A percentile compares a stretch with the other conserved stretches of the same genome.
phyloP scores from a whole-genome alignment of 2,888 invertebrate genomes.

The Acanthopleura granulata region DNA sequence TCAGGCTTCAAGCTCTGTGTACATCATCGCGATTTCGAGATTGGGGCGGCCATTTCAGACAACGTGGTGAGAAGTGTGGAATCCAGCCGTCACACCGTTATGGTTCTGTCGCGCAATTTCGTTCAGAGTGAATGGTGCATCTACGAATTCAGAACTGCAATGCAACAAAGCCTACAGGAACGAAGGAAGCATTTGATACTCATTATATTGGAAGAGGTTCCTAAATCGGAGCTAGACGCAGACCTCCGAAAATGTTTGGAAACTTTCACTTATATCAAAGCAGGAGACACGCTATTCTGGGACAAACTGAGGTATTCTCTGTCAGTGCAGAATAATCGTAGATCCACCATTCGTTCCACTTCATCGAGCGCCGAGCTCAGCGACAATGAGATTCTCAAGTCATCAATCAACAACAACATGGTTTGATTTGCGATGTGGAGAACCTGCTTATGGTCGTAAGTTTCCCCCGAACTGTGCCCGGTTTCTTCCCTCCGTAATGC shows the following conservation, averaged over 20 bases:
- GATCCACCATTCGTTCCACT: neutral
- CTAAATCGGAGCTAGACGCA: conserved; percentile 85
- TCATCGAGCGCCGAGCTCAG: neutral
- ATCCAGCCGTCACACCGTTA: conserved; percentile 85
- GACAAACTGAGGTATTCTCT: conserved; percentile 88
- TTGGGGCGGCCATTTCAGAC: conserved; percentile 76
- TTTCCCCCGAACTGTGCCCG: too few relatives aligned
- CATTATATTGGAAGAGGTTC: conserved; percentile 85
- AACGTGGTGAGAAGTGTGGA: conserved; percentile 90
- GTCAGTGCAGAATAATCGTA: conserved; percentile 69
- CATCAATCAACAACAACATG: too few relatives aligned
- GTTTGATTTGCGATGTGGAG: too few relatives aligned
- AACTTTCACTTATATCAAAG: conserved; percentile 85
- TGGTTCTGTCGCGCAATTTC: conserved; percentile 89
- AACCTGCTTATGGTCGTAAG: too few relatives aligned
- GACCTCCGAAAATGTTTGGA: conserved; percentile 89
- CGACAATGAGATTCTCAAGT: too few relatives aligned
- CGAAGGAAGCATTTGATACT: conserved; percentile 84
- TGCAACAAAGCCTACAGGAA: conserved; percentile 83
- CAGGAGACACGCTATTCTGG: conserved; percentile 94
- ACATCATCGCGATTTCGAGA: conserved; percentile 38
- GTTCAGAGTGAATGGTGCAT: conserved; percentile 92
- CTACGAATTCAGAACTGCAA: conserved; percentile 88
- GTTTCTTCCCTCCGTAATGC: too few relatives aligned
- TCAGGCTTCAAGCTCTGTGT: conserved; percentile 60